These are phyloP conservation scores for Lagopus leucura DNA, from an alignment of 2,113 vertebrate genomes.

Conservation along the genomic window DNA sequence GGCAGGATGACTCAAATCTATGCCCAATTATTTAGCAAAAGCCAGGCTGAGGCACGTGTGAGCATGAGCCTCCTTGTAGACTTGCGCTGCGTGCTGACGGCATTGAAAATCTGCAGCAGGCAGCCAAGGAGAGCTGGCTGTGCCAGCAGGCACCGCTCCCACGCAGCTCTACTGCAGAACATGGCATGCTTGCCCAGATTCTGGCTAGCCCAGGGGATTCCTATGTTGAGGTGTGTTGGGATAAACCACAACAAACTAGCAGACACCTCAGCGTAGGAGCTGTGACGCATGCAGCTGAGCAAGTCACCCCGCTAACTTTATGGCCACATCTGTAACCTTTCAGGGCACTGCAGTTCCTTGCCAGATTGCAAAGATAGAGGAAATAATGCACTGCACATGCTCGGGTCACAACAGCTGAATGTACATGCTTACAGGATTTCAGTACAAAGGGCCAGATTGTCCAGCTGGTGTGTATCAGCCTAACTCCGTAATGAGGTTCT, in stretches of 20 bases:
- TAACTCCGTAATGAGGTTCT: fast-evolving
- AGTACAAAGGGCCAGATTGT: not conserved
- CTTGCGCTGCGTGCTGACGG: not conserved
- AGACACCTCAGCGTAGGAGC: not conserved
- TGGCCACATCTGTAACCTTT: constrained; percentile 27
- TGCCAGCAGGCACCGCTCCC: not conserved
- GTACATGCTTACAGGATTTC: fast-evolving
- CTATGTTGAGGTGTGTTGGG: not conserved
- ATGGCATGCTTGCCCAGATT: not conserved
- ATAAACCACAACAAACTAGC: too few relatives aligned
- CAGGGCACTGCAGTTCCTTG: not conserved
- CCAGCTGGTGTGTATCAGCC: not conserved
- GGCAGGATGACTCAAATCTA: not conserved
- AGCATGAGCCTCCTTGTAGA: not conserved
- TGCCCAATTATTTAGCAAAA: not conserved
- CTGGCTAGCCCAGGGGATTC: not conserved
- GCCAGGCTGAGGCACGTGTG: not conserved
- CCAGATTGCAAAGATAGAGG: not conserved
- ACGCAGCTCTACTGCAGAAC: not conserved
- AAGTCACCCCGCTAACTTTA: not conserved
- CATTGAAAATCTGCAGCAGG: not conserved
- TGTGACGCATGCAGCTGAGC: not conserved
- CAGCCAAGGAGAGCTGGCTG: not conserved
- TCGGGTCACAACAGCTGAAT: not conserved
- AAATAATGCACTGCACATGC: not conserved